Evolutionary conservation across 2,888 invertebrate genomes (phyloP), one percentile per base, ranked within the genome.

Genomic region (Allophyes oxyacanthae): DNA sequence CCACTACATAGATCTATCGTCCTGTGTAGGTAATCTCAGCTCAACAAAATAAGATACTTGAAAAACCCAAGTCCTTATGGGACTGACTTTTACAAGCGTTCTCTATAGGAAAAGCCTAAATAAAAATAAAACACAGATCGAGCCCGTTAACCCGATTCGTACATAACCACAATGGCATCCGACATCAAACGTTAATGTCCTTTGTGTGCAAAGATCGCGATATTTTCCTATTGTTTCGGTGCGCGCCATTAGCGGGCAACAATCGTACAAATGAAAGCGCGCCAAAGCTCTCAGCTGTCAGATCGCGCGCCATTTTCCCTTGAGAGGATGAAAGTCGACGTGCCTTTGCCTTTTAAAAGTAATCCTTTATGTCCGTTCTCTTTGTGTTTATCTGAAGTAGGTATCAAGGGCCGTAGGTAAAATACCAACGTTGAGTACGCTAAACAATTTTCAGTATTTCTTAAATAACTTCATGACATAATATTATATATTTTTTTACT

Each of bases 231-330:
- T 92, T 92, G 91, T 92, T 91, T 88, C 82, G 83, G 75, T 73
- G 77, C 79, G 82, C 82, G 83, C 91, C 91, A 91, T 92, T 92
- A 92, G 84, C 82, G 87, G 86, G 87, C 86, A 86, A 87, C 90
- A 89, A 82, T 88, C 85, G 82, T 56, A 70, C 74, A 81, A 82
- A 82, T 81, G 79, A 83, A 85, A 85, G 83, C 84, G 84, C 87
- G 87, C 84, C 86, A 87, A 88, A 88, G 78, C 82, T 81, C 80
- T 75, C 77, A 78, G 82, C 85, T 88, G 87, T 83, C 89, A 87
- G 82, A 88, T 89, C 89, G 89, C 86, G 85, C 87, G 89, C 88
- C 89, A 86, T 91, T 91, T 89, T 85, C 71, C 63, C 74, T 83
- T 68, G 64, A 83, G 81, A 78, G 78, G 75, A 68, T 75, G 74